phyloP scores from a whole-genome alignment of 2,113 vertebrate genomes.

The Spea bombifrons region DNA sequence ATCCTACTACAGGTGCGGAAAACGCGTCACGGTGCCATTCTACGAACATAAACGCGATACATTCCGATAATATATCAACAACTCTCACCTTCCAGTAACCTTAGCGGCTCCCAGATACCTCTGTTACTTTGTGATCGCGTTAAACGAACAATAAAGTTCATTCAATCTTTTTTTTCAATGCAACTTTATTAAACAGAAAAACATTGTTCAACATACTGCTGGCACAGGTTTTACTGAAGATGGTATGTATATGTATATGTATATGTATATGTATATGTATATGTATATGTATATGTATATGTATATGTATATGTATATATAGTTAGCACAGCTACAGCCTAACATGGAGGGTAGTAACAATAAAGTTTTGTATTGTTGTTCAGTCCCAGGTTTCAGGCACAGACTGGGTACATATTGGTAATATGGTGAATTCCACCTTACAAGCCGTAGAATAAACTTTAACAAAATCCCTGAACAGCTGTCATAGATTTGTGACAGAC shows the following conservation, averaged over 20 bases:
- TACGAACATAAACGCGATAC: background rate
- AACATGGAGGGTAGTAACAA: no score
- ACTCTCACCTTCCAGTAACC: constrained; percentile 36
- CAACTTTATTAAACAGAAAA: constrained; percentile 29
- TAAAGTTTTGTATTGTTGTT: background rate
- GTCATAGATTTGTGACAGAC: no score
- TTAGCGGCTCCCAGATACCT: constrained; percentile 10
- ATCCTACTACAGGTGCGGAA: no score
- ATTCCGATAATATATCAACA: constrained; percentile 1
- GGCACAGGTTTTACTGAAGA: no score
- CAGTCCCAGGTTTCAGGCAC: background rate
- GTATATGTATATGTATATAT: no score
- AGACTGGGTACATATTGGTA: background rate
- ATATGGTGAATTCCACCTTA: background rate
- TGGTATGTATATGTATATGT: no score
- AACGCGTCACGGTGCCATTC: no score
- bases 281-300: background rate
- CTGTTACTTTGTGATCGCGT: background rate
- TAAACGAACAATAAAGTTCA: constrained; percentile 25
- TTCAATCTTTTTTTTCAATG: constrained; percentile 7
- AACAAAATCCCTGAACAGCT: no score
- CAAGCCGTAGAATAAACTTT: no score
- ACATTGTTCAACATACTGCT: background rate
- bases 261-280: background rate
- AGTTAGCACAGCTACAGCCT: background rate